phyloP scores from a whole-genome alignment of 2,113 vertebrate genomes.

The Hylia prasina region DNA sequence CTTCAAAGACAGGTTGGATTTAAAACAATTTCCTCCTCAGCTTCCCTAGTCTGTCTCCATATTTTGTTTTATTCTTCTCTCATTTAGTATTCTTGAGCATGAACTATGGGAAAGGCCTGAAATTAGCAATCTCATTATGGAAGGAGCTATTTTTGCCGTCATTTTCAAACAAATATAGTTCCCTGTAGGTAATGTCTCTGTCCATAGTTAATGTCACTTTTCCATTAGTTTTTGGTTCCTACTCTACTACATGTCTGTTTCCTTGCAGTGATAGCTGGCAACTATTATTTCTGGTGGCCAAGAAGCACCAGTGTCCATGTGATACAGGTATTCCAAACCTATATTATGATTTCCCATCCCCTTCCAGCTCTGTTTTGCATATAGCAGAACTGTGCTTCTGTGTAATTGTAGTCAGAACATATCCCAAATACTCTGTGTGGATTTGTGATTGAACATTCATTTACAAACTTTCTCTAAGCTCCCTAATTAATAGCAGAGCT shows the following conservation, averaged over 20 bases:
- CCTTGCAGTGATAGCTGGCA: background rate
- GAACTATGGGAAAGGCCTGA: background rate
- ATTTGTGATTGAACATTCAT: background rate
- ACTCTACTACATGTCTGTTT: background rate
- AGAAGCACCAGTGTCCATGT: background rate
- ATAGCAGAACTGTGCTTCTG: background rate
- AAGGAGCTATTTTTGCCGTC: background rate
- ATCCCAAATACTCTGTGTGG: background rate
- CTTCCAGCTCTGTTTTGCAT: background rate
- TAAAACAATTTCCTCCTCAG: background rate
- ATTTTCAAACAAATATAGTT: background rate
- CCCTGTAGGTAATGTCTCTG: background rate
- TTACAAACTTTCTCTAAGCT: background rate
- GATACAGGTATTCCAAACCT: background rate
- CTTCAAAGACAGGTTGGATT: conserved; percentile 17
- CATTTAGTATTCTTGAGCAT: background rate
- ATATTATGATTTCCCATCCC: background rate
- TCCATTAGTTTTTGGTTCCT: background rate
- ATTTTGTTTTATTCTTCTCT: background rate
- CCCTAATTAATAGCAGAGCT: background rate
- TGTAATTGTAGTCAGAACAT: background rate
- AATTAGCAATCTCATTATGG: background rate
- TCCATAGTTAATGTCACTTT: background rate
- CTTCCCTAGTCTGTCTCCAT: background rate
- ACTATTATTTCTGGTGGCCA: background rate